These are phyloP conservation scores for Eubucco bourcierii DNA, from an alignment of 2,113 vertebrate genomes.

Conservation along the genomic window DNA sequence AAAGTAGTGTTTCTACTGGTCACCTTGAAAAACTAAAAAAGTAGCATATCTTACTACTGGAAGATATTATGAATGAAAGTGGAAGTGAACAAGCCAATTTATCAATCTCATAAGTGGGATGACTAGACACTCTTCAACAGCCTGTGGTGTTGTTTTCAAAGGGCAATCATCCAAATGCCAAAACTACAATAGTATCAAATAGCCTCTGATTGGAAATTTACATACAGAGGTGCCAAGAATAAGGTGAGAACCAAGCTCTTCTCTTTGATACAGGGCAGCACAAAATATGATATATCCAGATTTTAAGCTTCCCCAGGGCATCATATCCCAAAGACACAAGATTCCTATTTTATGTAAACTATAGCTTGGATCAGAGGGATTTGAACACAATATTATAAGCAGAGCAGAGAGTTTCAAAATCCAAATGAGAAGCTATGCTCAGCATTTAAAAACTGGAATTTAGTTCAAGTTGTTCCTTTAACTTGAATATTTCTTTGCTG, in stretches of 20 bases:
- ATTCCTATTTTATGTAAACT: background rate
- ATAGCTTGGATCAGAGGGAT: background rate
- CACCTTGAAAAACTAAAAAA: background rate
- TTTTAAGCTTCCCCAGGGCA: background rate
- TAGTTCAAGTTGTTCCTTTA: background rate
- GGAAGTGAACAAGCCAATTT: background rate
- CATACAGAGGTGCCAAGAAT: background rate
- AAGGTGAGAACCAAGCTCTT: background rate
- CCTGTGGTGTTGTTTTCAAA: background rate
- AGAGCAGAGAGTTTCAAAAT: constrained; percentile 6
- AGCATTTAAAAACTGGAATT: background rate
- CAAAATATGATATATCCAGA: background rate
- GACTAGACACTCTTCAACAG: background rate
- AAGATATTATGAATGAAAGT: background rate
- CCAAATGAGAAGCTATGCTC: background rate
- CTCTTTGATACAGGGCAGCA: background rate
- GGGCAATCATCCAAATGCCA: background rate
- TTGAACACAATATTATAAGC: background rate
- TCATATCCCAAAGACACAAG: background rate
- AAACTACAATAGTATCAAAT: background rate
- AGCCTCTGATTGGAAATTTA: background rate
- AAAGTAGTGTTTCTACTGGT: background rate
- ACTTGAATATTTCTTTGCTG: background rate
- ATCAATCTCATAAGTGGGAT: background rate
- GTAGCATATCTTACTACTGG: background rate